Conservation (phyloP, 1,140 invertebrate species). For the Phthorimaea operculella region DNA sequence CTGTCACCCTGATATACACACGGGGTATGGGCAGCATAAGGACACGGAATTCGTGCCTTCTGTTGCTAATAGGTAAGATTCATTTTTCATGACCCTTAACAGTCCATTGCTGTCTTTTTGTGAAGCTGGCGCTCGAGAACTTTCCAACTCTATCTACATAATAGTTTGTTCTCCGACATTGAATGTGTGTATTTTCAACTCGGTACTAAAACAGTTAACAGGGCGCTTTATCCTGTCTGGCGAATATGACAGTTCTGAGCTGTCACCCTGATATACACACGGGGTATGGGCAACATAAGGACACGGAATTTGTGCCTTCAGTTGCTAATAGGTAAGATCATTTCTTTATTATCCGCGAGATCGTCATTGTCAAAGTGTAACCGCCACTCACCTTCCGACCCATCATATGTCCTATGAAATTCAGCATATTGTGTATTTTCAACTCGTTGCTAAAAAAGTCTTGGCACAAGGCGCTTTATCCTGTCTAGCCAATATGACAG, state of each 20-base stretch:
- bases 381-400: no score
- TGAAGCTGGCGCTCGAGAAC: no score
- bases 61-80: constrained; percentile 35
- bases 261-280: constrained; percentile 75
- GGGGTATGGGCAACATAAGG: constrained; percentile 9
- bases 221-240: constrained; percentile 78
- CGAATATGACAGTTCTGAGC: constrained; percentile 81
- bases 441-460: constrained; percentile 83
- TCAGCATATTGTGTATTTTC: no score
- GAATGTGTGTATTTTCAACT: no score
- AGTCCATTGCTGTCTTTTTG: no score
- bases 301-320: constrained; percentile 40
- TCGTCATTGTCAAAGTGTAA: no score
- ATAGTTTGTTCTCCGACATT: no score
- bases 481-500: constrained; percentile 80
- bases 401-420: no score
- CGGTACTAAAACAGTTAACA: constrained; percentile 80
- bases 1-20: constrained; percentile 75
- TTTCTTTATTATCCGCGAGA: no score
- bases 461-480: constrained; percentile 79
- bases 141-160: no score
- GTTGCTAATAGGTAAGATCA: constrained; percentile 32
- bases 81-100: no score
- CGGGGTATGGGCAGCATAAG: constrained; percentile 11
- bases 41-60: constrained; percentile 41